Evolutionary conservation across 2,888 invertebrate species (phyloP).

Genomic region (Pristionchus exspectatus): DNA sequence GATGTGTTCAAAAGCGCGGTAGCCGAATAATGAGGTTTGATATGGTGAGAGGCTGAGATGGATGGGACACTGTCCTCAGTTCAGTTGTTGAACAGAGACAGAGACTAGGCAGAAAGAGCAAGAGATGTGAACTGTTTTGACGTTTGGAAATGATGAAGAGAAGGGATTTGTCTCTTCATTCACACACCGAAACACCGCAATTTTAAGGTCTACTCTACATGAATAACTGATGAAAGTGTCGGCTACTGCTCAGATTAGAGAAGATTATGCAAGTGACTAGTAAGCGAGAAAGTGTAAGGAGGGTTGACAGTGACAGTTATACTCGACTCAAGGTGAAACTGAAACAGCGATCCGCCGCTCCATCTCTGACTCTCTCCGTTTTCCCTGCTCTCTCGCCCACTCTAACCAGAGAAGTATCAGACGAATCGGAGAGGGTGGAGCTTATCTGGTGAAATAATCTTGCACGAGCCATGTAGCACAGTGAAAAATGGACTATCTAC

Average conservation of each 20-base stretch:
- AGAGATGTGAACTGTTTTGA: not conserved
- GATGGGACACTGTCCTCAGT: not conserved
- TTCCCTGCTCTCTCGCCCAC: not conserved
- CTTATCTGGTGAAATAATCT: not conserved
- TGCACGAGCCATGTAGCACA: constrained; percentile 6
- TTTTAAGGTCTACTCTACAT: not conserved
- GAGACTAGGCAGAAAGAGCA: not conserved
- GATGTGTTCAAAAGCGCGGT: not conserved
- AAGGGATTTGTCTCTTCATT: not conserved
- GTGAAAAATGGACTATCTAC: constrained; percentile 28
- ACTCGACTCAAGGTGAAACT: constrained; percentile 45
- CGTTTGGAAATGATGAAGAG: not conserved
- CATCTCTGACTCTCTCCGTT: not conserved
- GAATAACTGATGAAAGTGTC: not conserved
- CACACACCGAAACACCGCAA: too few species aligned
- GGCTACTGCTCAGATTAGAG: not conserved
- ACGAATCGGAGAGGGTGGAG: not conserved
- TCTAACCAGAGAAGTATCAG: not conserved
- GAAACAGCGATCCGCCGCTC: not conserved
- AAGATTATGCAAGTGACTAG: not conserved
- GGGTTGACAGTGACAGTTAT: not conserved
- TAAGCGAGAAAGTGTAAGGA: constrained; percentile 32
- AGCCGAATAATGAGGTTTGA: not conserved
- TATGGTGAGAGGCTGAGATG: not conserved
- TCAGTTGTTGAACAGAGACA: not conserved